Conservation (phyloP, 2,888 invertebrate genomes). For the Ochropleura leucogaster region DNA sequence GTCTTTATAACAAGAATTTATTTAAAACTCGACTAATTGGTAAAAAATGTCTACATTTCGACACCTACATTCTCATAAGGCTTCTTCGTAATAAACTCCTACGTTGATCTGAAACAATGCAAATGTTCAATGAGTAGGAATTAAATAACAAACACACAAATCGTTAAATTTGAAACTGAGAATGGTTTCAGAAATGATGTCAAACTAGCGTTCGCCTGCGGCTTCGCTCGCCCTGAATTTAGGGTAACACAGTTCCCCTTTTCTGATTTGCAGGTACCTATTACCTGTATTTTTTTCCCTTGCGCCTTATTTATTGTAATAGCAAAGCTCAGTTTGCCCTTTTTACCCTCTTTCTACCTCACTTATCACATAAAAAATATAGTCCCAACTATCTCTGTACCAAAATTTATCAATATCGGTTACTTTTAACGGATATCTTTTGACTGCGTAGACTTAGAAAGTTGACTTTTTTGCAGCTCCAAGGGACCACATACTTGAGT, state of each 20-base stretch:
- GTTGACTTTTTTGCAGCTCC: too few species aligned
- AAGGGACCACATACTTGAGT: too few species aligned
- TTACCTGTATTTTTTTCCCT: too few species aligned
- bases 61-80: conserved; percentile 89
- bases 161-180: conserved; percentile 18
- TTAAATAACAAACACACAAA: conserved; percentile 18
- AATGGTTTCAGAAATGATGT: conserved; percentile 43
- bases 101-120: conserved; percentile 87
- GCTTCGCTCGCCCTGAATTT: conserved; percentile 22
- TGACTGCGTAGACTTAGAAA: too few species aligned
- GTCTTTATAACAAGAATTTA: conserved; percentile 84
- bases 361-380: too few species aligned
- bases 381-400: too few species aligned
- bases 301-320: too few species aligned
- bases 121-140: conserved; percentile 50
- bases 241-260: not conserved
- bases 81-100: conserved; percentile 90
- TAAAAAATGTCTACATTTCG: conserved; percentile 87
- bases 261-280: too few species aligned
- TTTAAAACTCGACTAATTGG: conserved; percentile 84
- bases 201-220: not conserved
- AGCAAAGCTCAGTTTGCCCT: too few species aligned
- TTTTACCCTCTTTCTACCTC: too few species aligned
- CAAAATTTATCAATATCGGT: too few species aligned
- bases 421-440: too few species aligned